These are phyloP conservation scores for Parambassis ranga DNA, from an alignment of 2,797 vertebrate species.

Conservation along the genomic window DNA sequence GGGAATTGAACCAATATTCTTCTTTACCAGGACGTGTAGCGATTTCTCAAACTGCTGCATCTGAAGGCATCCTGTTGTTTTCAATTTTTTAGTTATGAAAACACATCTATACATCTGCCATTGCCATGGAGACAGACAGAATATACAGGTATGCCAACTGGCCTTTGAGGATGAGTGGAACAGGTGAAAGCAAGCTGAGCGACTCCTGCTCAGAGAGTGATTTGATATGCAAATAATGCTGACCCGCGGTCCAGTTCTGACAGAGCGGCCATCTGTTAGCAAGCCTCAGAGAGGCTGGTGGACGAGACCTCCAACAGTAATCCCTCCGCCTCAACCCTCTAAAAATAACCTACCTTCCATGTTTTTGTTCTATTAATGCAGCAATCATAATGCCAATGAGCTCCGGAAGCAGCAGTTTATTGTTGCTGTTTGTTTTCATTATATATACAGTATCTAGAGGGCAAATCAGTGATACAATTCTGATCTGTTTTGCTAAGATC, in stretches of 20 bases:
- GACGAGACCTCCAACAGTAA: conserved; percentile 47
- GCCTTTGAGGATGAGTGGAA: conserved; percentile 34
- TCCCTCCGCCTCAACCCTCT: conserved; percentile 39
- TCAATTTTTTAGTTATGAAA: not conserved
- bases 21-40: not conserved
- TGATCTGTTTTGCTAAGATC: no score
- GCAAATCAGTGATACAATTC: not conserved
- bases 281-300: conserved; percentile 45
- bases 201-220: conserved; percentile 49
- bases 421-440: not conserved
- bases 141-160: not conserved
- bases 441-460: not conserved
- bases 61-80: not conserved
- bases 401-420: not conserved
- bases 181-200: conserved; percentile 52
- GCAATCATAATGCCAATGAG: conserved; percentile 3
- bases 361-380: conserved; percentile 15
- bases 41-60: not conserved
- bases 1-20: not conserved
- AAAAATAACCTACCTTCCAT: conserved; percentile 44
- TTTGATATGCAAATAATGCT: conserved; percentile 73
- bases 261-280: conserved; percentile 72
- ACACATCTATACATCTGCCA: not conserved
- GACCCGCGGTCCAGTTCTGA: conserved; percentile 63
- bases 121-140: not conserved